A percentile compares a stretch with the other conserved stretches of the same genome.
These are phyloP conservation scores for Epinotia brunnichana DNA, from an alignment of 2,888 invertebrate genomes.

Conservation along the genomic window DNA sequence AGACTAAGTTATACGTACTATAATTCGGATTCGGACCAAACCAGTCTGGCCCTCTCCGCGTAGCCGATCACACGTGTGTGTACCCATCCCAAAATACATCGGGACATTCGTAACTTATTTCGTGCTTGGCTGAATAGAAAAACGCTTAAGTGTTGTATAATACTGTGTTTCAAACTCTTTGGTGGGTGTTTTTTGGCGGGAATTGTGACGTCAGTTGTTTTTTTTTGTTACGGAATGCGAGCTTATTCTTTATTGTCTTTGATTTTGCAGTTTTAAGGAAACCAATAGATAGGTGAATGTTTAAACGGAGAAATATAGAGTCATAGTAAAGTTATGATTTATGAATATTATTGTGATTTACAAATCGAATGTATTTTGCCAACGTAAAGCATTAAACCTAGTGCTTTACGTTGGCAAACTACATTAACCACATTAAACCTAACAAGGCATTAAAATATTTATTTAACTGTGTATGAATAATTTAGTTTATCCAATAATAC, in stretches of 20 bases:
- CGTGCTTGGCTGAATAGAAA: constrained; percentile 23
- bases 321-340: constrained; percentile 2
- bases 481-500: neutral
- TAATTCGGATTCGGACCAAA: constrained; percentile 39
- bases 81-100: constrained; percentile 15
- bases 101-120: constrained; percentile 32
- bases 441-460: too few species aligned
- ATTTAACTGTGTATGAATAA: neutral
- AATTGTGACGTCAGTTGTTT: constrained; percentile 26
- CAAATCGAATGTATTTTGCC: constrained; percentile 12
- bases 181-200: constrained; percentile 30
- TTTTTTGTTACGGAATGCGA: constrained; percentile 31
- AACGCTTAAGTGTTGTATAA: constrained; percentile 22
- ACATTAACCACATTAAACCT: too few species aligned
- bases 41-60: constrained; percentile 59
- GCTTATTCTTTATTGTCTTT: constrained; percentile 22
- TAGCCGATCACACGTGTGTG: constrained; percentile 54
- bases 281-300: constrained; percentile 5
- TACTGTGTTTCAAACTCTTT: constrained; percentile 6
- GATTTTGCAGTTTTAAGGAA: constrained; percentile 28
- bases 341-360: constrained; percentile 10
- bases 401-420: too few species aligned
- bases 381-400: neutral
- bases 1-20: constrained; percentile 41
- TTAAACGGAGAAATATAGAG: neutral